These are phyloP conservation scores for Aplysia californica DNA, from an alignment of 1,140 invertebrate species.

Conservation along the genomic window DNA sequence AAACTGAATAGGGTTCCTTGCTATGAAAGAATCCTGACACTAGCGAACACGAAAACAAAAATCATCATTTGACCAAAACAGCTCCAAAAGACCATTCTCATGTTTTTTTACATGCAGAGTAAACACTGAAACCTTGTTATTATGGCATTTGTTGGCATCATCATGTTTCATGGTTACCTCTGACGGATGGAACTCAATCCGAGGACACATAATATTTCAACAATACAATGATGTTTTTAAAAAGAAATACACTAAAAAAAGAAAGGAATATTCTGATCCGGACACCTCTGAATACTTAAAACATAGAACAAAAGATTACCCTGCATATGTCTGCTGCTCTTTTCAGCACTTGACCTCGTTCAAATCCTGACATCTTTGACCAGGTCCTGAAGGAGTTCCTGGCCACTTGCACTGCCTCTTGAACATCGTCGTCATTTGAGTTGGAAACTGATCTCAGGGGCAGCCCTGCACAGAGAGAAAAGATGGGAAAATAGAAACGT, in stretches of 20 bases:
- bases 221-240: not conserved
- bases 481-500: not conserved
- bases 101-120: too few species aligned
- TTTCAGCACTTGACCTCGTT: conserved; percentile 59
- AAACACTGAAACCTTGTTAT: too few species aligned
- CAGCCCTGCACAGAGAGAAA: too few species aligned
- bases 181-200: not conserved
- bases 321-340: conserved; percentile 60
- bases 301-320: conserved; percentile 37
- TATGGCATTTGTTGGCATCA: too few species aligned
- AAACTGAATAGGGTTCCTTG: too few species aligned
- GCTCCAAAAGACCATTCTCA: too few species aligned
- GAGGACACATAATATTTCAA: not conserved
- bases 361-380: conserved; percentile 58
- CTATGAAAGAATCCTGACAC: too few species aligned
- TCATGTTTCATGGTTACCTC: too few species aligned
- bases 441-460: not conserved
- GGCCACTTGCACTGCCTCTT: conserved; percentile 52
- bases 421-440: conserved; percentile 54
- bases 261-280: too few species aligned
- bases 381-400: conserved; percentile 51
- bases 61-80: too few species aligned
- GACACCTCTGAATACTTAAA: not conserved
- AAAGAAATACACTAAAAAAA: not conserved
- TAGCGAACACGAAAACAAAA: too few species aligned